Evolutionary conservation across 1,140 invertebrate genomes (phyloP).

Genomic region (Sminthurinus signatus): DNA sequence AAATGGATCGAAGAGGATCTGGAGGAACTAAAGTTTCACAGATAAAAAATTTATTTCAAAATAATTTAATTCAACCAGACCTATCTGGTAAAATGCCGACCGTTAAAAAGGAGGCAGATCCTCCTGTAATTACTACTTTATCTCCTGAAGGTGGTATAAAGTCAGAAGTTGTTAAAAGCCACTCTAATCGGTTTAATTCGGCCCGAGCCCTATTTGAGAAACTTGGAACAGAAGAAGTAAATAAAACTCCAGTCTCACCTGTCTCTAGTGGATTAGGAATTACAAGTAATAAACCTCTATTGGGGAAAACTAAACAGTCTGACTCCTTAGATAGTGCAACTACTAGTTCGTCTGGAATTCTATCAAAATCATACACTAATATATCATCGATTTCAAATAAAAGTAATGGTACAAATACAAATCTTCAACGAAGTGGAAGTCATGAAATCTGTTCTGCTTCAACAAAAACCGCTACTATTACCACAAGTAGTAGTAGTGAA

Average conservation of each 20-base stretch:
- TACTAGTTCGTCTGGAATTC: no score
- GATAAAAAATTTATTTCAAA: conserved; percentile 81
- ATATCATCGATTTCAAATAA: neutral
- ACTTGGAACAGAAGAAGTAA: conserved; percentile 66
- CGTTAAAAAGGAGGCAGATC: conserved; percentile 16
- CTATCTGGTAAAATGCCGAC: conserved; percentile 43
- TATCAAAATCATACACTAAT: neutral
- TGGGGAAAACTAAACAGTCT: no score
- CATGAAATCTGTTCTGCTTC: no score
- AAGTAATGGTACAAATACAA: neutral
- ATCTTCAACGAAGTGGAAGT: no score
- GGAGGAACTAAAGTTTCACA: conserved; percentile 75
- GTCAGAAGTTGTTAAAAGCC: conserved; percentile 80
- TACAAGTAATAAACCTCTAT: no score
- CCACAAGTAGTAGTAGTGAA: no score
- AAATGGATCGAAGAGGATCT: conserved; percentile 23
- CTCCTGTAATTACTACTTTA: conserved; percentile 54
- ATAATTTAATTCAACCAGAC: conserved; percentile 41
- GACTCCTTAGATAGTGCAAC: no score
- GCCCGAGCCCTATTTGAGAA: conserved; percentile 88
- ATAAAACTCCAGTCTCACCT: neutral
- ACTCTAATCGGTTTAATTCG: conserved; percentile 83
- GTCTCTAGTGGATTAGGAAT: no score
- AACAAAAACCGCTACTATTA: no score
- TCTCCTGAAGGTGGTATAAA: conserved; percentile 44